A percentile compares a stretch with the other conserved stretches of the same genome.
Conservation (phyloP, 1,140 invertebrate species). For the Nasonia vitripennis region DNA sequence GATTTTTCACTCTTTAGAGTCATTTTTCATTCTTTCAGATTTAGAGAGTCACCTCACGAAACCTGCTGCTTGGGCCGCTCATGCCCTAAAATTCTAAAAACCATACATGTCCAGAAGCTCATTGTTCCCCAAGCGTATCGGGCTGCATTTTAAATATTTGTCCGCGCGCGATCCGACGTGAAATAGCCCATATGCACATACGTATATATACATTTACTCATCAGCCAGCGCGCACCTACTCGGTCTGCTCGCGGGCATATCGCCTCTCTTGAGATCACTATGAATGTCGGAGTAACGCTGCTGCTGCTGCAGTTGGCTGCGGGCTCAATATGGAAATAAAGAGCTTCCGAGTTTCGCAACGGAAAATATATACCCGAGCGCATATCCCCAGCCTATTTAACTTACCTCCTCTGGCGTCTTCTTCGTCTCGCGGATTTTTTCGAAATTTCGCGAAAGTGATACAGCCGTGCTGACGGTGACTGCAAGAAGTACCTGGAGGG, state of each 20-base stretch:
- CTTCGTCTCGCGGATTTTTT: constrained; percentile 49
- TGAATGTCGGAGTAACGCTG: constrained; percentile 57
- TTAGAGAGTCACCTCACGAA: no score
- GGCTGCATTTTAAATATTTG: constrained; percentile 2
- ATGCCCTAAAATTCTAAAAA: no score
- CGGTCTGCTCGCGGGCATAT: constrained; percentile 60
- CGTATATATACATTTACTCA: constrained; percentile 46
- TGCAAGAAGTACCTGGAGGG: not conserved
- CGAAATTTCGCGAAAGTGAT: not conserved
- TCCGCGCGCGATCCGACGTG: constrained; percentile 59
- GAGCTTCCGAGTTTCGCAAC: constrained; percentile 65
- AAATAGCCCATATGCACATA: constrained; percentile 62
- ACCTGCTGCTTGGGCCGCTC: no score
- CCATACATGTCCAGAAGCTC: no score
- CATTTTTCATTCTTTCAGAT: no score
- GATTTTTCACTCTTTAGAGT: no score
- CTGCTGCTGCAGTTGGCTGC: constrained; percentile 48
- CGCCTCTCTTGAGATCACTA: constrained; percentile 65
- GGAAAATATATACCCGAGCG: constrained; percentile 61
- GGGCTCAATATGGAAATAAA: constrained; percentile 69
- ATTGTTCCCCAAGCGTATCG: not conserved
- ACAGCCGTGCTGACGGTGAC: not conserved
- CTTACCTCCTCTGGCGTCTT: constrained; percentile 43
- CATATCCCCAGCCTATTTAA: constrained; percentile 50
- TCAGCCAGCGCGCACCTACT: not conserved